These are phyloP conservation scores for Ophioninae sp. DNA, from an alignment of 2,888 invertebrate species.

Conservation along the genomic window DNA sequence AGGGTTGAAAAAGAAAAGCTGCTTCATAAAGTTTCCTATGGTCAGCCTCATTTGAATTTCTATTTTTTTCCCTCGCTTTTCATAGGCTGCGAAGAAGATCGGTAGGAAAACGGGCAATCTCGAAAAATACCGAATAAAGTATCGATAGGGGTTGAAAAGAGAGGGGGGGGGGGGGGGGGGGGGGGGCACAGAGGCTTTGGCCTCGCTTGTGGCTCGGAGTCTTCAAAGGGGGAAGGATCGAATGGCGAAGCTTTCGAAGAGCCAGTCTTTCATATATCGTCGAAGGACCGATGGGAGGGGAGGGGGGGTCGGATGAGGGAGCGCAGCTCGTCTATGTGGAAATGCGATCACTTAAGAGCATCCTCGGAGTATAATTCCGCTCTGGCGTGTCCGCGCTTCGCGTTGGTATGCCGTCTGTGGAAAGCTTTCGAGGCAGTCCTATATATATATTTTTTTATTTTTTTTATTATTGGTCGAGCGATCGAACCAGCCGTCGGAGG, in stretches of 20 bases:
- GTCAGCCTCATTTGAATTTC: constrained; percentile 57
- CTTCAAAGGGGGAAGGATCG: constrained; percentile 37
- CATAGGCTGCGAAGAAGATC: constrained; percentile 23
- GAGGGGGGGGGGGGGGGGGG: constrained; percentile 46
- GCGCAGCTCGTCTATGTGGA: constrained; percentile 80
- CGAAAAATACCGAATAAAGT: constrained; percentile 61
- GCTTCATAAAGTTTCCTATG: too few relatives aligned
- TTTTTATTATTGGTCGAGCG: constrained; percentile 79
- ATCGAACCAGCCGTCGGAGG: constrained; percentile 65
- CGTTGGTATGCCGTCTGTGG: constrained; percentile 67
- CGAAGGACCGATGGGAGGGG: constrained; percentile 53
- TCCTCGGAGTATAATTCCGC: constrained; percentile 79
- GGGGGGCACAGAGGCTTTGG: constrained; percentile 53
- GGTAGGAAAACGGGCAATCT: constrained; percentile 58
- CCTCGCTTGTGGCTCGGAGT: constrained; percentile 31
- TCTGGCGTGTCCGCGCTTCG: constrained; percentile 64
- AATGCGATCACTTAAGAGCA: constrained; percentile 80
- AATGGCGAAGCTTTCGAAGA: constrained; percentile 57
- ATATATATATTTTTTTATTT: constrained; percentile 73
- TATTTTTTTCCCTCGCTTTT: constrained; percentile 11
- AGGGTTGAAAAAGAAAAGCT: too few relatives aligned
- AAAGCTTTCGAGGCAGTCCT: constrained; percentile 71
- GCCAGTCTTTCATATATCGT: constrained; percentile 79
- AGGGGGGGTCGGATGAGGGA: background rate
- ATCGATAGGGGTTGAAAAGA: constrained; percentile 18